Percentiles rank a stretch among this genome's conserved stretches.
These are phyloP conservation scores for Macheiramphus alcinus DNA, from an alignment of 2,113 vertebrate genomes.

Conservation along the genomic window DNA sequence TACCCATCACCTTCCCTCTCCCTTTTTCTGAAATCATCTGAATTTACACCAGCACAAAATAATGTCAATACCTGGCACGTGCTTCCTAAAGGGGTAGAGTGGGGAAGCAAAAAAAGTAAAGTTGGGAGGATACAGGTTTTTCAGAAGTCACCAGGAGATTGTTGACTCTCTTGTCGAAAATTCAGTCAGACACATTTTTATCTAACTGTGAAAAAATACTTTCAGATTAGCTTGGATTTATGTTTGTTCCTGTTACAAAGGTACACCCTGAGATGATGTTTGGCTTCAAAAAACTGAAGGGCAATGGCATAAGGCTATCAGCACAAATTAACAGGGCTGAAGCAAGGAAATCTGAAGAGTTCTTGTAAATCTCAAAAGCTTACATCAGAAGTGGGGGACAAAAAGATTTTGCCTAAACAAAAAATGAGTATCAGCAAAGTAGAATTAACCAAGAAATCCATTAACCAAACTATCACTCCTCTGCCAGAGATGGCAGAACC, in stretches of 20 bases:
- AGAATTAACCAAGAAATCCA: background rate
- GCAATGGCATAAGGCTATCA: background rate
- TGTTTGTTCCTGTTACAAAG: constrained; percentile 38
- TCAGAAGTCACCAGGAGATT: background rate
- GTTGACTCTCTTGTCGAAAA: background rate
- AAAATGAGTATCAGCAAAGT: background rate
- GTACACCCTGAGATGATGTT: constrained; percentile 30
- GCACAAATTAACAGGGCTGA: background rate
- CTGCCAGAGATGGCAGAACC: background rate
- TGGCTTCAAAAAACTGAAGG: constrained; percentile 52
- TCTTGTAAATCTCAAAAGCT: background rate
- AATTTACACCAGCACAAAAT: background rate
- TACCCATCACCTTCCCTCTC: background rate
- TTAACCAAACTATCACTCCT: background rate
- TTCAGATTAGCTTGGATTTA: constrained; percentile 25
- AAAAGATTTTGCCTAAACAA: background rate
- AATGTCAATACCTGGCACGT: background rate
- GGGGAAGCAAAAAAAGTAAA: background rate
- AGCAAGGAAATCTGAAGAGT: constrained; percentile 6
- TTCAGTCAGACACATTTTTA: background rate
- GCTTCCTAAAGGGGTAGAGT: background rate
- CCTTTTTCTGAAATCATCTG: background rate
- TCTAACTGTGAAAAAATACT: constrained; percentile 53
- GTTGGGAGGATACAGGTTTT: background rate
- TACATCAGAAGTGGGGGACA: background rate